These are phyloP conservation scores for Pachyuromys duprasi DNA, from an alignment of 2,797 vertebrate species.

Conservation along the genomic window DNA sequence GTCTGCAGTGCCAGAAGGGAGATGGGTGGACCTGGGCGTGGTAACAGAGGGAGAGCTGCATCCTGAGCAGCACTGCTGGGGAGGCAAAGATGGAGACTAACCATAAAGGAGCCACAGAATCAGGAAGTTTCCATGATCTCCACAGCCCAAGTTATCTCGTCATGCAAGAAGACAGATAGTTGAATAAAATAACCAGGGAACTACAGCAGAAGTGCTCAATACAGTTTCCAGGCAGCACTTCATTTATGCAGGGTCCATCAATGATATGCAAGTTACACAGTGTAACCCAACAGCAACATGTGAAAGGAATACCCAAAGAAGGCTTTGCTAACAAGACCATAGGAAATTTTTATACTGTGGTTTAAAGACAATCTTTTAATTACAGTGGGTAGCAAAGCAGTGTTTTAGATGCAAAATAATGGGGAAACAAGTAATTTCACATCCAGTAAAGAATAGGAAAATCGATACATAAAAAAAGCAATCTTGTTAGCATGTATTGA, in stretches of 20 bases:
- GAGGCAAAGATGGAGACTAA: conserved; percentile 63
- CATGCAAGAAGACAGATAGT: neutral
- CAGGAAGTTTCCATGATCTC: conserved; percentile 29
- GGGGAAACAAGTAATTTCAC: neutral
- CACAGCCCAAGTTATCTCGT: conserved; percentile 38
- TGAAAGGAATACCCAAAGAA: neutral
- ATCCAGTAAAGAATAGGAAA: neutral
- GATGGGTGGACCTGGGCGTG: conserved; percentile 75
- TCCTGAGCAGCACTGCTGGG: conserved; percentile 54
- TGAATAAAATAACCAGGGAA: neutral
- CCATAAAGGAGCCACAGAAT: conserved; percentile 65
- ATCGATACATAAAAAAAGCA: neutral
- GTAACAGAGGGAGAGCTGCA: conserved; percentile 65
- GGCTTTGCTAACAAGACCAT: neutral
- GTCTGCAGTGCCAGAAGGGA: conserved; percentile 80
- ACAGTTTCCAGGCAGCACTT: conserved; percentile 22
- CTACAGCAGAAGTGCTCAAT: neutral
- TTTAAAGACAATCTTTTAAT: conserved; percentile 46
- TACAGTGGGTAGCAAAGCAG: conserved; percentile 11
- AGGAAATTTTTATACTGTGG: neutral
- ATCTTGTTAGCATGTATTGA: conserved; percentile 11
- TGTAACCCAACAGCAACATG: neutral
- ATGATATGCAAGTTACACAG: neutral
- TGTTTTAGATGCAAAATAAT: conserved; percentile 23
- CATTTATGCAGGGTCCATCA: neutral